Conservation (phyloP, 2,888 invertebrate genomes). For the Phasia obesa region DNA sequence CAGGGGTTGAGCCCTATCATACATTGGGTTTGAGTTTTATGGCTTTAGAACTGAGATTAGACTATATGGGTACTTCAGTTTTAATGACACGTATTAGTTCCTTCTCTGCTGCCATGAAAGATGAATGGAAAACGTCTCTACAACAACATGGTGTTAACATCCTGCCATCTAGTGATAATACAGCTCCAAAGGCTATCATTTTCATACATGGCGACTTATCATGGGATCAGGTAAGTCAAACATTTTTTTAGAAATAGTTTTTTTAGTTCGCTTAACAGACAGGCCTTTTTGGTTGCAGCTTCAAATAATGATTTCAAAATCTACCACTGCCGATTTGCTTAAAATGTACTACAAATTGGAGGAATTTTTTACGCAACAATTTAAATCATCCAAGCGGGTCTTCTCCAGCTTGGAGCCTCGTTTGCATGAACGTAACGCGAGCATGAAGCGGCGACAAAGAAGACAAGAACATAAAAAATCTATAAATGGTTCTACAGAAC, state of each 20-base stretch:
- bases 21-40: conserved; percentile 91
- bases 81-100: conserved; percentile 94
- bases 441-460: conserved; percentile 80
- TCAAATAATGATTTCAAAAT: conserved; percentile 97
- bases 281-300: conserved; percentile 82
- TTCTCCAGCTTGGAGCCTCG: conserved; percentile 88
- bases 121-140: conserved; percentile 90
- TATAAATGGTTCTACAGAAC: conserved; percentile 55
- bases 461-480: conserved; percentile 80
- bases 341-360: conserved; percentile 98
- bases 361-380: conserved; percentile 99
- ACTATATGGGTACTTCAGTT: conserved; percentile 99
- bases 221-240: conserved; percentile 89
- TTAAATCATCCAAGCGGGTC: conserved; percentile 96
- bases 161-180: conserved; percentile 71
- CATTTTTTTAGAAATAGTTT: neutral
- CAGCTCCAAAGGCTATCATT: conserved; percentile 88
- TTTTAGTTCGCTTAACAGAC: neutral
- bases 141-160: conserved; percentile 71
- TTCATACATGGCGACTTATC: conserved; percentile 95
- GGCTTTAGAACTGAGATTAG: conserved; percentile 94
- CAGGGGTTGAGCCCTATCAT: conserved; percentile 94
- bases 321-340: conserved; percentile 97
- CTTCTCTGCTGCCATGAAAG: conserved; percentile 90
- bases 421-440: conserved; percentile 79